Evolutionary conservation across 2,888 invertebrate species (phyloP).

Genomic region (Orthosia gracilis): DNA sequence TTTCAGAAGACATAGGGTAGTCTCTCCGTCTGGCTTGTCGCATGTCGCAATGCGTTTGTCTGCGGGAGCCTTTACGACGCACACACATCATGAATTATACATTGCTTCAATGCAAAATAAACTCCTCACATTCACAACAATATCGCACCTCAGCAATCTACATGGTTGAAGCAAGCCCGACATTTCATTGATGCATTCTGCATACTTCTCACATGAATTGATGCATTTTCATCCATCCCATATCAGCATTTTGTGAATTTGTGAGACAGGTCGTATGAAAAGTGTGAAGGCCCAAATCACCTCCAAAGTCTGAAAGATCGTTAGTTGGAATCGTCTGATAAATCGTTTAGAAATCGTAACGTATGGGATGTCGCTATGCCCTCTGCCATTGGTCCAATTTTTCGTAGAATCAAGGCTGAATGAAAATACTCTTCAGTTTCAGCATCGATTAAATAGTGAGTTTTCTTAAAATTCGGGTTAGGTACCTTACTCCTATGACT

Average conservation of each 20-base stretch:
- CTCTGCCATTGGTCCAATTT: not conserved
- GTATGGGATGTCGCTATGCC: not conserved
- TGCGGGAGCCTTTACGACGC: too few species aligned
- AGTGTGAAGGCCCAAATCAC: constrained; percentile 25
- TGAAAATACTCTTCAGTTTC: not conserved
- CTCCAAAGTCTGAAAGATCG: constrained; percentile 37
- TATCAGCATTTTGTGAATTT: constrained; percentile 24
- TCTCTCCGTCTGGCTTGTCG: too few species aligned
- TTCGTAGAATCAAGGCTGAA: not conserved
- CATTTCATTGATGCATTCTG: not conserved
- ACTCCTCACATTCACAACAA: not conserved
- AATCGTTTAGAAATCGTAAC: constrained; percentile 32
- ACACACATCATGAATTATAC: too few species aligned
- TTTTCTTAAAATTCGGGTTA: too few species aligned
- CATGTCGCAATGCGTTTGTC: too few species aligned
- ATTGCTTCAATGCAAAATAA: not conserved
- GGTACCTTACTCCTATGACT: too few species aligned
- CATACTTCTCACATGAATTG: not conserved
- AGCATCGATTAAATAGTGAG: not conserved
- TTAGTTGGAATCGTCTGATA: constrained; percentile 29
- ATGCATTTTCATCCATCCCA: constrained; percentile 5
- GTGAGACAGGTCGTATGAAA: constrained; percentile 21
- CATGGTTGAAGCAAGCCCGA: not conserved
- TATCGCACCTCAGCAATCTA: not conserved
- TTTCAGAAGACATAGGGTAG: too few species aligned